phyloP scores from a whole-genome alignment of 2,888 invertebrate species.

The Sarcophaga subvicina region DNA sequence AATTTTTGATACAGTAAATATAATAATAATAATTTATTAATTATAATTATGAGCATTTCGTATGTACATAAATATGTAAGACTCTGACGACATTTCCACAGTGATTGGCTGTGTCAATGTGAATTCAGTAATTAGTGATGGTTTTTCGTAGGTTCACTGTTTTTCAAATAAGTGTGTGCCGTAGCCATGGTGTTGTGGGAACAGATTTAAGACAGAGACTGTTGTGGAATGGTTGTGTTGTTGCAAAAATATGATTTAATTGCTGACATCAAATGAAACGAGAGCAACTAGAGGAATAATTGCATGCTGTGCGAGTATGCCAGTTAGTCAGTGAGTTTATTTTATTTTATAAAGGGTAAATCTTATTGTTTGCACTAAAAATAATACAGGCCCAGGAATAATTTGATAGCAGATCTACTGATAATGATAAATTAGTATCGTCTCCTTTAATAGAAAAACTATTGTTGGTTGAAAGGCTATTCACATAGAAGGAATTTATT shows the following conservation, averaged over 20 bases:
- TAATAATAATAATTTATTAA: too few species aligned
- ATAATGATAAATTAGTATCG: too few species aligned
- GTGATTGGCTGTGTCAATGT: conserved; percentile 53
- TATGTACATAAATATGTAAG: too few species aligned
- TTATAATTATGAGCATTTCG: too few species aligned
- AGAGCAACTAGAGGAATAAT: conserved; percentile 6
- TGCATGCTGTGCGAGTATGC: conserved; percentile 13
- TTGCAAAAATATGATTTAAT: conserved; percentile 61
- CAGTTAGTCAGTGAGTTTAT: not conserved
- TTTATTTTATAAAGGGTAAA: conserved; percentile 46
- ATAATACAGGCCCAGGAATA: too few species aligned
- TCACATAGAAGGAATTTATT: too few species aligned
- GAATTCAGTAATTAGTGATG: conserved; percentile 55
- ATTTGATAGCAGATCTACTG: too few species aligned
- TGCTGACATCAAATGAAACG: conserved; percentile 41
- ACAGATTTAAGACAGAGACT: not conserved
- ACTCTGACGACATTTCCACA: conserved; percentile 28
- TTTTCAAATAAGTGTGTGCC: not conserved
- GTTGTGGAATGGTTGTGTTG: not conserved
- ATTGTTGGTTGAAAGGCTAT: too few species aligned
- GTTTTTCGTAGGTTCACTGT: conserved; percentile 2
- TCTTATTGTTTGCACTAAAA: conserved; percentile 1
- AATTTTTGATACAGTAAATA: too few species aligned
- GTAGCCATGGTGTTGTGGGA: conserved; percentile 48
- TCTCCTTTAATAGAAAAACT: too few species aligned